Evolutionary conservation across 2,797 vertebrate species (phyloP).

Genomic region (Margarornis squamiger): DNA sequence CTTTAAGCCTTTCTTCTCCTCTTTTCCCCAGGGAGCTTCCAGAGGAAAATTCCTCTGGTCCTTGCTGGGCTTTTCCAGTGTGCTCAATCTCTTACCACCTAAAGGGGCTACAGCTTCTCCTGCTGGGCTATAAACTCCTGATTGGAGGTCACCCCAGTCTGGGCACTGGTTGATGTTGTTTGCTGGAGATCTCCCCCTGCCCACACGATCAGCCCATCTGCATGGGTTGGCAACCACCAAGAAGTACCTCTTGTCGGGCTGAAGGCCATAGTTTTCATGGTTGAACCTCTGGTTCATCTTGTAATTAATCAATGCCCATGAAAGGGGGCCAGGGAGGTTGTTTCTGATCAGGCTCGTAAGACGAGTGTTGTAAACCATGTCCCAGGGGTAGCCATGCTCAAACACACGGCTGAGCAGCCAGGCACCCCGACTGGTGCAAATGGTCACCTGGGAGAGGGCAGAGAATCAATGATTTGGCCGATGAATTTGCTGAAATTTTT

Average conservation of each 20-base stretch:
- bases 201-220: not conserved
- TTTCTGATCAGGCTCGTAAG: conserved; percentile 63
- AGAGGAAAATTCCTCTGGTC: not conserved
- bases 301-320: conserved; percentile 68
- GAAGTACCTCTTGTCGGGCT: conserved; percentile 81
- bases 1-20: not conserved
- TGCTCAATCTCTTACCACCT: not conserved
- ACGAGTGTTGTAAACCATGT: conserved; percentile 78
- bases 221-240: not conserved
- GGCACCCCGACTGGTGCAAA: conserved; percentile 82
- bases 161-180: not conserved
- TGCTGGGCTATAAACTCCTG: not conserved
- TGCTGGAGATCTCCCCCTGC: not conserved
- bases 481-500: not conserved
- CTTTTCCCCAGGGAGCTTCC: not conserved
- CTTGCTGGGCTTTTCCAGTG: not conserved
- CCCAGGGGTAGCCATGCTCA: conserved; percentile 80
- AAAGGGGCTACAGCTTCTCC: not conserved
- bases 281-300: conserved; percentile 77
- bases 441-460: conserved; percentile 79
- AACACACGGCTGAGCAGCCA: conserved; percentile 83
- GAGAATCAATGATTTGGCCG: not conserved
- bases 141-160: not conserved
- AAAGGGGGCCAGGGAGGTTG: conserved; percentile 70
- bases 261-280: conserved; percentile 84